phyloP scores from a whole-genome alignment of 1,140 invertebrate species.

The Pseudachorutes palmiensis region DNA sequence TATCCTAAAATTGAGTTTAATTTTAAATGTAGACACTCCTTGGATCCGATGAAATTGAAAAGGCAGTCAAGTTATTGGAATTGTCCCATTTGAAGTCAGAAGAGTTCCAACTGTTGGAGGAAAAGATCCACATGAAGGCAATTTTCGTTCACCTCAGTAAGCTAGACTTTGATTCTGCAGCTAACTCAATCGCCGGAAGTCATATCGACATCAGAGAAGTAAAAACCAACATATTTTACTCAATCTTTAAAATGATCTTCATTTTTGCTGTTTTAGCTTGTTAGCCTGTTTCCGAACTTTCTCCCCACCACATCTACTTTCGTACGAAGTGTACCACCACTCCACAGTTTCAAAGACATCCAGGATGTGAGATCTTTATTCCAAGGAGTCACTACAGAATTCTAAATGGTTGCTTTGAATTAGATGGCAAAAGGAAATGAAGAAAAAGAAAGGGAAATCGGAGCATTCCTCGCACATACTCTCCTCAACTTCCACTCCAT shows the following conservation, averaged over 20 bases:
- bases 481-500: not conserved
- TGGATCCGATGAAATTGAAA: constrained; percentile 24
- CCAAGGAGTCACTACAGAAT: not conserved
- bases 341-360: constrained; percentile 27
- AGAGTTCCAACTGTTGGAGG: constrained; percentile 13
- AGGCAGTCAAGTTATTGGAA: constrained; percentile 30
- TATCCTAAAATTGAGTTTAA: not conserved
- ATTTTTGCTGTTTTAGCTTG: constrained; percentile 18
- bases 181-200: constrained; percentile 22
- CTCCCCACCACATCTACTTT: constrained; percentile 29
- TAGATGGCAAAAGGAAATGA: constrained; percentile 1
- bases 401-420: not conserved
- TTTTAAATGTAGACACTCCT: constrained; percentile 25
- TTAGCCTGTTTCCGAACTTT: constrained; percentile 29
- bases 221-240: constrained; percentile 6
- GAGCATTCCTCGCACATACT: not conserved
- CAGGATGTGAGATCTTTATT: constrained; percentile 18
- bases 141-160: constrained; percentile 25
- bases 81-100: constrained; percentile 23
- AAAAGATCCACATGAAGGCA: constrained; percentile 30
- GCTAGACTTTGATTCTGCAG: constrained; percentile 24
- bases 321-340: constrained; percentile 21
- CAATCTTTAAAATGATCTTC: not conserved
- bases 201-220: constrained; percentile 34
- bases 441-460: not conserved